These are phyloP conservation scores for Gobiocypris rarus DNA, from an alignment of 2,113 vertebrate species.

Conservation along the genomic window DNA sequence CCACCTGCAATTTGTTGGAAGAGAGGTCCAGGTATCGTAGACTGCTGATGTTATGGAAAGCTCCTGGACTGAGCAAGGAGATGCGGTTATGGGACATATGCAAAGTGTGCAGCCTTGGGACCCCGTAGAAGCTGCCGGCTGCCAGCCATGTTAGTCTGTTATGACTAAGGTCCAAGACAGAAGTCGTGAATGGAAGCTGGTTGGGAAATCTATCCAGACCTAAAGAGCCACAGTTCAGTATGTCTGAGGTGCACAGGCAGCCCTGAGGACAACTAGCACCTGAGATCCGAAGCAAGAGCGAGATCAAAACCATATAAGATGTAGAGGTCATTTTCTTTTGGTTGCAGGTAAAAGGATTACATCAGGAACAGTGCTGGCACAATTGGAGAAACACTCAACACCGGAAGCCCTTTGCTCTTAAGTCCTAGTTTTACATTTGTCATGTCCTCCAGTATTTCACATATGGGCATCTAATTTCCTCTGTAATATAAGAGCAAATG, in stretches of 20 bases:
- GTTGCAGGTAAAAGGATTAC: not conserved
- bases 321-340: constrained; percentile 63
- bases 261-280: constrained; percentile 73
- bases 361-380: not conserved
- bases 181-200: constrained; percentile 75
- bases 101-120: constrained; percentile 84
- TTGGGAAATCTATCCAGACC: constrained; percentile 79
- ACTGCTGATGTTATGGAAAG: constrained; percentile 82
- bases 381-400: not conserved
- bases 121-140: constrained; percentile 73
- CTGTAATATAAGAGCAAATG: not conserved
- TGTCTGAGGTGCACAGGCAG: constrained; percentile 90
- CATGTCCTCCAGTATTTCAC: not conserved
- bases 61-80: constrained; percentile 68
- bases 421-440: constrained; percentile 23
- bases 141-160: constrained; percentile 83
- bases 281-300: constrained; percentile 47
- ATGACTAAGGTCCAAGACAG: constrained; percentile 89
- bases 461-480: not conserved
- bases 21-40: constrained; percentile 90
- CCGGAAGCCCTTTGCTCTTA: constrained; percentile 11
- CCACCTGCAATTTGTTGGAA: constrained; percentile 82
- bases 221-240: constrained; percentile 85
- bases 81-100: constrained; percentile 85
- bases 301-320: constrained; percentile 45